Evolutionary conservation across 2,113 vertebrate species (phyloP), one percentile per base, ranked within the genome.

Genomic region (Corapipo altera): DNA sequence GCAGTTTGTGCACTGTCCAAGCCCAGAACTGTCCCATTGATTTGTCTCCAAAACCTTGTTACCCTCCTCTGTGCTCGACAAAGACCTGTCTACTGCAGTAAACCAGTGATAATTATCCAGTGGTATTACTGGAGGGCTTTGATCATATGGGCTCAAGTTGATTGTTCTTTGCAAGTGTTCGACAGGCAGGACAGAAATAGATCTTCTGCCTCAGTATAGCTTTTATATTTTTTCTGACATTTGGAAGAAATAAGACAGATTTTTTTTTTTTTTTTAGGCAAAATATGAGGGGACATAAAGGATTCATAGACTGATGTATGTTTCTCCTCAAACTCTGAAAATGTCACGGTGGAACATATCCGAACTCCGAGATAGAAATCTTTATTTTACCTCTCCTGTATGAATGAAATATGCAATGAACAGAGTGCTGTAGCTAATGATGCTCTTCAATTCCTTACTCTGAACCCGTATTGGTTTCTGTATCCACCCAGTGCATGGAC

Each of bases 111-210:
- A 75, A 69, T 79, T 51, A 51, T 23, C 6, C 6, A 24, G 23
- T 2, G 5, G 37, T 70, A 46, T 46, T 77, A 64, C 15, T 46
- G n/a, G 15, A 70, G n/a, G 39, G 11, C 21, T 85, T 7, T 35
- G 54, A n/a, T 44, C 0, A 0, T 27, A 4, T 8, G 9, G 19
- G 15, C 12, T 71, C 2, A 3, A 0, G 37, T 2, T 78, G 28
- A 8, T 23, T 54, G 18, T 33, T 73, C 19, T 48, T 84, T 41
- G 19, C 15, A 61, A 46, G 78, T 12, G 12, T 78, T 74, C 35
- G 30, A 4, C 6, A 3, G 15, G 5, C 1, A 33, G 43, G 20
- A 33, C 7, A 58, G 43, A 66, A 54, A 51, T 11, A 59, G 5
- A 41, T 54, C 24, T 44, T 94, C 16, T 81, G 17, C 17, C 19